A percentile compares a stretch with the other conserved stretches of the same genome.
These are phyloP conservation scores for Phania funesta DNA, from an alignment of 2,888 invertebrate genomes.

Conservation along the genomic window DNA sequence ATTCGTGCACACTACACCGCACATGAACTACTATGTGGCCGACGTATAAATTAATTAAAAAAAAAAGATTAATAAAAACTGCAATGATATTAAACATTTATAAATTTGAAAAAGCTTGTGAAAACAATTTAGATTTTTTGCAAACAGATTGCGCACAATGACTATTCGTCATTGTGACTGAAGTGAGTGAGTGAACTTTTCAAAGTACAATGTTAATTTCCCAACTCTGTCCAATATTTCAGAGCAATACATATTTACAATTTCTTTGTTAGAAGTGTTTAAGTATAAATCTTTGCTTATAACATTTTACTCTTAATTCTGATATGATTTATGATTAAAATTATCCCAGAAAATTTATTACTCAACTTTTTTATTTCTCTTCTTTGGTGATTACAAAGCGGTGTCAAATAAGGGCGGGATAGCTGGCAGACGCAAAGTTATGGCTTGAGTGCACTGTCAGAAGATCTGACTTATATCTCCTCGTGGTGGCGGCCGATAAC, in stretches of 20 bases:
- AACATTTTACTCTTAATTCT: neutral
- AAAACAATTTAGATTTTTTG: neutral
- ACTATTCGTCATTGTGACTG: neutral
- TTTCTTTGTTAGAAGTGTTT: neutral
- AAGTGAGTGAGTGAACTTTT: neutral
- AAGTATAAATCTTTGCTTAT: neutral
- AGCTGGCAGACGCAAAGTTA: no score
- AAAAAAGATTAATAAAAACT: conserved; percentile 2
- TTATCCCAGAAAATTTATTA: conserved; percentile 14
- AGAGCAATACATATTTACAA: neutral
- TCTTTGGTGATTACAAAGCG: neutral
- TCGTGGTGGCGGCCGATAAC: no score
- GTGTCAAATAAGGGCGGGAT: no score
- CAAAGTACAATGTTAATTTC: neutral
- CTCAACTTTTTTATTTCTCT: conserved; percentile 23
- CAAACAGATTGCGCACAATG: neutral
- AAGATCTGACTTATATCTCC: no score
- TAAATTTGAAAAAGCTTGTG: neutral
- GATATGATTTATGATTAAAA: conserved; percentile 23
- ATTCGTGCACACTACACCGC: neutral
- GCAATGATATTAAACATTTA: neutral
- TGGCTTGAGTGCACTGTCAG: no score
- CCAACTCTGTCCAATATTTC: neutral
- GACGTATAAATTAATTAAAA: neutral
- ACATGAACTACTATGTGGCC: neutral